phyloP scores from a whole-genome alignment of 2,113 vertebrate species.

The Stictonetta naevosa region DNA sequence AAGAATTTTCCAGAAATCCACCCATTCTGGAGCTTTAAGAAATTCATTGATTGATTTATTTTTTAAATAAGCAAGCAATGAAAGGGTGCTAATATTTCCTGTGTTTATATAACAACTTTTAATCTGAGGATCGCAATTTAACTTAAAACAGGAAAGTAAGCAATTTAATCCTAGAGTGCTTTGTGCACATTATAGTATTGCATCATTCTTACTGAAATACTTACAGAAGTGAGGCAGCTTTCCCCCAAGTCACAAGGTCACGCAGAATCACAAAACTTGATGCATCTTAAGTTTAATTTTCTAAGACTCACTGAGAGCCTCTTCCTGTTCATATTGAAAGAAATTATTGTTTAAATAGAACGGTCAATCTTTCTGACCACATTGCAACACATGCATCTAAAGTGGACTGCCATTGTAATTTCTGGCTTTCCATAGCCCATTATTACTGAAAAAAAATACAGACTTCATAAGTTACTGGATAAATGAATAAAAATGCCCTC shows the following conservation, averaged over 20 bases:
- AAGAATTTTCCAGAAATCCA: not conserved
- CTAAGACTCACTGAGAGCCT: not conserved
- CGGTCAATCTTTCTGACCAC: not conserved
- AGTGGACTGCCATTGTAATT: not conserved
- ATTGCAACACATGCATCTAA: not conserved
- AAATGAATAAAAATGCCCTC: not conserved
- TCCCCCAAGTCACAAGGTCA: not conserved
- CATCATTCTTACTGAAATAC: not conserved
- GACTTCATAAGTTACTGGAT: not conserved
- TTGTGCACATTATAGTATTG: not conserved
- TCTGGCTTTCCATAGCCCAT: not conserved
- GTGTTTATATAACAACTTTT: not conserved
- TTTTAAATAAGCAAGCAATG: not conserved
- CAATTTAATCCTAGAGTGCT: not conserved
- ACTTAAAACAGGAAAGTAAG: not conserved
- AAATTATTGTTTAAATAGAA: not conserved
- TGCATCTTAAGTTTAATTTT: not conserved
- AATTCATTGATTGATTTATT: too few species aligned
- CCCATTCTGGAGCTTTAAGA: not conserved
- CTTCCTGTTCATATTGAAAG: too few species aligned
- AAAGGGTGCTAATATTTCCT: not conserved
- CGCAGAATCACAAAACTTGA: not conserved
- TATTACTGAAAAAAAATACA: not conserved
- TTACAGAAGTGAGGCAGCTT: not conserved
- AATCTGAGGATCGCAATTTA: not conserved